A percentile compares a stretch with the other conserved stretches of the same genome.
Conservation (phyloP, 2,888 invertebrate species). For the Dysmachus trigonus region DNA sequence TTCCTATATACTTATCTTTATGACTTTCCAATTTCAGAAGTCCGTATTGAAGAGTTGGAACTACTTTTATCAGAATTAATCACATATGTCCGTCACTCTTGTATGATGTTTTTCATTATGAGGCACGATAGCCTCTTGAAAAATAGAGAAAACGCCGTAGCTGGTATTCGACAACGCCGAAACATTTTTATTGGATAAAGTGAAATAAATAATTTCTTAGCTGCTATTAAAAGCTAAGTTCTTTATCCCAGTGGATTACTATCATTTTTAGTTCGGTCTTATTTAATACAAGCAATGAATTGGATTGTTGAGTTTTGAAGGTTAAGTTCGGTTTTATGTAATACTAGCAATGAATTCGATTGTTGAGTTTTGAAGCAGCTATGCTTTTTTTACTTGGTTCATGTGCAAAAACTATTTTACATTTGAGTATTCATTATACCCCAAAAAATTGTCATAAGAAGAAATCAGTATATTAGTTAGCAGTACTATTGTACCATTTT, state of each 20-base stretch:
- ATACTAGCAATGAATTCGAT: background rate
- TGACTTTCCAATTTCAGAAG: background rate
- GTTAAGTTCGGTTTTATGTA: no score
- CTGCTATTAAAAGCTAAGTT: background rate
- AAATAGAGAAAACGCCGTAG: background rate
- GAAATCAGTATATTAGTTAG: no score
- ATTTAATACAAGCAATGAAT: no score
- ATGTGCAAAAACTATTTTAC: background rate
- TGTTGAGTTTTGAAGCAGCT: background rate
- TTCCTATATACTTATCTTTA: background rate
- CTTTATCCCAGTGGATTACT: background rate
- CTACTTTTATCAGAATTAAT: background rate
- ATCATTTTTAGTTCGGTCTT: background rate
- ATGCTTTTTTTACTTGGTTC: background rate
- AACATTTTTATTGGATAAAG: background rate
- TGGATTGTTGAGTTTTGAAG: no score
- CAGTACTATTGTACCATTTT: no score
- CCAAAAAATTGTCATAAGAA: background rate
- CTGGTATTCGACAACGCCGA: background rate
- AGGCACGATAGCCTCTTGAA: background rate
- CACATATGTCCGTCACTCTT: background rate
- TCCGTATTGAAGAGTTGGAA: background rate
- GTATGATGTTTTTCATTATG: background rate
- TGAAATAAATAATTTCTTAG: background rate
- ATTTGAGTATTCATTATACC: background rate